Evolutionary conservation across 64 coral and sea anemone genomes (phyloP).

Genomic region (Orbicella faveolata): DNA sequence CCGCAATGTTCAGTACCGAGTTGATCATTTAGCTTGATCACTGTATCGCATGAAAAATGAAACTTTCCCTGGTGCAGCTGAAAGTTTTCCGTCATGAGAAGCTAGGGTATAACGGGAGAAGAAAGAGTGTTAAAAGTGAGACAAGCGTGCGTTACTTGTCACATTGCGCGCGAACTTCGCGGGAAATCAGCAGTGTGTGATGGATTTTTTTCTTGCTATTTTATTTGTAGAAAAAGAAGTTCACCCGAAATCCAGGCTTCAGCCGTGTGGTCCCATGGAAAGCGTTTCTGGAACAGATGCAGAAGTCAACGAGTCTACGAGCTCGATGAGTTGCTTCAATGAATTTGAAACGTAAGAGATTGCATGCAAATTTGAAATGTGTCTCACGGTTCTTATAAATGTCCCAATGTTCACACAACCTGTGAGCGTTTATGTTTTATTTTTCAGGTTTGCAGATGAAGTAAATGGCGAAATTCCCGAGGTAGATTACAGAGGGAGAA

Average conservation of each 20-base stretch:
- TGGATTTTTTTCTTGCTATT: background rate
- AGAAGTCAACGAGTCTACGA: constrained; percentile 58
- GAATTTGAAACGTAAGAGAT: constrained; percentile 71
- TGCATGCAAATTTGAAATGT: background rate
- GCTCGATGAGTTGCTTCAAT: constrained; percentile 53
- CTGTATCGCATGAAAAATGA: background rate
- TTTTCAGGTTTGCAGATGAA: constrained; percentile 68
- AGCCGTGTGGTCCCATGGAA: background rate
- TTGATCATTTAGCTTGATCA: background rate
- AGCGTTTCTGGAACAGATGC: background rate
- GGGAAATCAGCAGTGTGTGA: background rate
- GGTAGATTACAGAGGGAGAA: constrained; percentile 47
- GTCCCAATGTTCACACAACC: background rate
- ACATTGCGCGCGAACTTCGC: background rate
- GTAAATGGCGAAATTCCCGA: constrained; percentile 63
- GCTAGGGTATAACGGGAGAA: background rate
- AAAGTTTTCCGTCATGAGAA: background rate
- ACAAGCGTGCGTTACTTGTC: background rate
- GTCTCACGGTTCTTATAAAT: no score
- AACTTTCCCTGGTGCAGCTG: background rate
- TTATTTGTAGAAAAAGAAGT: constrained; percentile 15
- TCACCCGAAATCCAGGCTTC: background rate
- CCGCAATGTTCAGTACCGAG: no score
- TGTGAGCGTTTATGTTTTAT: background rate
- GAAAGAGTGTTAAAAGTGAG: background rate